These are phyloP conservation scores for Symphodus melops DNA, from an alignment of 2,113 vertebrate species.

Conservation along the genomic window DNA sequence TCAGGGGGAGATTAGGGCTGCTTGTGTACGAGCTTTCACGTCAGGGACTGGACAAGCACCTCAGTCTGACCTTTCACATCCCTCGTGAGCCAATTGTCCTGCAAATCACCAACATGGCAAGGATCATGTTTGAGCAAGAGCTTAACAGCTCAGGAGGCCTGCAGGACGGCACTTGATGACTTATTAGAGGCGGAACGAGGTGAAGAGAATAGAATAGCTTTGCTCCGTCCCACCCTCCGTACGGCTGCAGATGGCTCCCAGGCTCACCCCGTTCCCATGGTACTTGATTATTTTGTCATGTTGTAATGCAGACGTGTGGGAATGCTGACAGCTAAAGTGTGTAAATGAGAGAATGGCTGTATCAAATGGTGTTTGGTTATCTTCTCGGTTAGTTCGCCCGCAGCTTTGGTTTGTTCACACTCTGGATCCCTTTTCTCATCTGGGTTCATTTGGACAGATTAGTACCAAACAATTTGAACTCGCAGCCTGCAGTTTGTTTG, in stretches of 20 bases:
- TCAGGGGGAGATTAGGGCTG: slow-evolving; percentile 84
- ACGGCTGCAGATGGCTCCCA: slow-evolving; percentile 63
- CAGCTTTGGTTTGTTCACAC: slow-evolving; percentile 38
- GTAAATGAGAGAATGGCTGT: slow-evolving; percentile 45
- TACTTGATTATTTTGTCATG: slow-evolving; percentile 70
- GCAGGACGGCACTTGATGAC: slow-evolving; percentile 68
- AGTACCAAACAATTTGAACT: slow-evolving; percentile 43
- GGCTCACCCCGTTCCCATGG: slow-evolving; percentile 68
- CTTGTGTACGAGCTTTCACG: slow-evolving; percentile 86
- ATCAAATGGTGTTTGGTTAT: slow-evolving; percentile 50
- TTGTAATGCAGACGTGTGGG: slow-evolving; percentile 58
- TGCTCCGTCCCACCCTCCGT: slow-evolving; percentile 50
- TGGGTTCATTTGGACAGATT: slow-evolving; percentile 51
- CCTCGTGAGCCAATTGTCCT: slow-evolving; percentile 88
- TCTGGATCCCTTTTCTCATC: slow-evolving; percentile 40
- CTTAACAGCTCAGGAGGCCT: slow-evolving; percentile 73
- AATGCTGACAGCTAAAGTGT: slow-evolving; percentile 64
- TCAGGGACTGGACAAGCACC: slow-evolving; percentile 80
- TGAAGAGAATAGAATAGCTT: slow-evolving; percentile 52
- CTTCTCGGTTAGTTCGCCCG: slow-evolving; percentile 24
- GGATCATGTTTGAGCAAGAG: slow-evolving; percentile 84
- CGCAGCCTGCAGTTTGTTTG: slow-evolving; percentile 39
- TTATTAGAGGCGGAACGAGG: slow-evolving; percentile 72
- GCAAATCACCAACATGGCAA: slow-evolving; percentile 87
- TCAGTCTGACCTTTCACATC: slow-evolving; percentile 86